Evolutionary conservation across 2,888 invertebrate genomes (phyloP).

Genomic region (Aromia moschata): DNA sequence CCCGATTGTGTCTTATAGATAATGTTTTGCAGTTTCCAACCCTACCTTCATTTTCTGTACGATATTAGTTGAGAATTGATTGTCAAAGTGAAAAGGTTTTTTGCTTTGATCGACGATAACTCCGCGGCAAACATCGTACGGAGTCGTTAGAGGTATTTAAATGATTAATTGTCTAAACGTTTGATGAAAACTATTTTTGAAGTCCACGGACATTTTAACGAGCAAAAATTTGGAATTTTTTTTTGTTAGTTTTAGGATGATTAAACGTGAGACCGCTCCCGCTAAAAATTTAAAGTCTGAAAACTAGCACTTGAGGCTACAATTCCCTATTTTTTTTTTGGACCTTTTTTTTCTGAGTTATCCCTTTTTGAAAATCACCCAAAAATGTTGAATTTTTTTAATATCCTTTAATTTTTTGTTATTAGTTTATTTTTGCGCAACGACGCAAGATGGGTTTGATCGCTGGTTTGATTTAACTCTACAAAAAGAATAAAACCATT

Average conservation of each 20-base stretch:
- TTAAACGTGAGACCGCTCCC: background rate
- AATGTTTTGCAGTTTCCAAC: background rate
- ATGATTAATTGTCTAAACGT: background rate
- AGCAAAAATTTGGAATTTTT: background rate
- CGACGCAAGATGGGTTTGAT: too few species aligned
- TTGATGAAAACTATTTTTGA: background rate
- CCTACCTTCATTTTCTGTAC: background rate
- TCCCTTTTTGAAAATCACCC: background rate
- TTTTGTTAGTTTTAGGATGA: background rate
- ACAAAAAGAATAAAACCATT: too few species aligned
- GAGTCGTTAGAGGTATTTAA: background rate
- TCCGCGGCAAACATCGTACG: background rate
- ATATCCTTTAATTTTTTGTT: background rate
- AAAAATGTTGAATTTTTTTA: background rate
- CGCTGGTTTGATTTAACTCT: too few species aligned
- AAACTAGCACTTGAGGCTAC: background rate
- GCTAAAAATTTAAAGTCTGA: background rate
- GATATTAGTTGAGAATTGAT: background rate
- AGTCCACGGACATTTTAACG: background rate
- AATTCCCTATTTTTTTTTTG: background rate
- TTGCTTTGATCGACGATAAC: background rate
- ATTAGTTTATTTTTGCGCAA: too few species aligned
- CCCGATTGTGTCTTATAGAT: background rate
- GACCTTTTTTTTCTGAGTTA: background rate
- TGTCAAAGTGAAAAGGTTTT: background rate